Base-by-base conservation (phyloP, 2,113 vertebrate genomes). In the Egretta garzetta region DNA sequence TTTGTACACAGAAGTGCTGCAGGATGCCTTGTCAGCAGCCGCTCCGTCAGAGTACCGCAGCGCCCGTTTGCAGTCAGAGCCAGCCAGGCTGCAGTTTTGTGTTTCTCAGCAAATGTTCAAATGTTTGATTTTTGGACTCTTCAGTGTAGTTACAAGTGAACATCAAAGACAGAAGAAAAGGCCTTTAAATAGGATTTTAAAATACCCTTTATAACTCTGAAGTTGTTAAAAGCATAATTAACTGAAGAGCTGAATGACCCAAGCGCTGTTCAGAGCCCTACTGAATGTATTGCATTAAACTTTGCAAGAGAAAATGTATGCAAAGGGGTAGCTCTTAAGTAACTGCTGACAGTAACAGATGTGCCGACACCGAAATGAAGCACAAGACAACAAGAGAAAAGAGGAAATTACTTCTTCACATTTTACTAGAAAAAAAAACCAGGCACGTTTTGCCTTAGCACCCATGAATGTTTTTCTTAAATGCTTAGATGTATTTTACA, bases 361-460 rank as follows among this genome's bases (percentile, higher is more conserved):
- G 53, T 27, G 70, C 43, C 32, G 79, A 75, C 32, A 86, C 13
- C 63, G 72, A 95, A 95, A 88, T n/a, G n/a, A 96, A 88, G 56
- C 68, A 82, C 18, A 86, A 55, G 43, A 79, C 8, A 17, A 89
- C 5, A 4, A 87, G 76, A 95, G 68, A 82, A 41, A 85, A 84
- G 35, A 80, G 17, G n/a, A 76, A 80, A 92, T 37, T 3, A 90
- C 37, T 80, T 28, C 39, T 41, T 49, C 5, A 84, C 47, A 39
- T 71, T 88, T 91, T 91, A 91, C 92, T 90, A 89, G 72, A 17
- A 49, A 50, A 79, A 90, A 71, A 63, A 45, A n/a, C 22, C 52
- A 86, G 88, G 90, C 83, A 91, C 52, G 45, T 85, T 93, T 88
- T 94, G 49, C 80, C 87, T 87, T 88, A 87, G 26, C 47, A 71